Evolutionary conservation across 2,888 invertebrate genomes (phyloP).

Genomic region (Doris montereyensis): DNA sequence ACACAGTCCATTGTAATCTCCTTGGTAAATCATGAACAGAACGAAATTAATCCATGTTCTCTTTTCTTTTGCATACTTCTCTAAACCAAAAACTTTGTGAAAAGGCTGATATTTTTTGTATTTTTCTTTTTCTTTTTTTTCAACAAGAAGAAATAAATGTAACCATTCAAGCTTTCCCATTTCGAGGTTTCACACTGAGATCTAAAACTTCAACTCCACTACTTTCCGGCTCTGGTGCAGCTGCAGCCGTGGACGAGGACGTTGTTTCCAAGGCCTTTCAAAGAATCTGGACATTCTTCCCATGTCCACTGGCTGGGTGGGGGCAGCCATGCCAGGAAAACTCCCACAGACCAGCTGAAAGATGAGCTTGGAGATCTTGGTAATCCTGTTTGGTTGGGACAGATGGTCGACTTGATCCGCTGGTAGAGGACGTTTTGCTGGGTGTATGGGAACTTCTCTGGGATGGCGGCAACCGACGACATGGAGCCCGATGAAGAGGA

Average conservation of each 20-base stretch:
- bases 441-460: constrained; percentile 23
- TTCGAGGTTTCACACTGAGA: constrained; percentile 42
- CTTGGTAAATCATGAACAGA: too few species aligned
- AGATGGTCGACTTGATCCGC: constrained; percentile 1
- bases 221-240: constrained; percentile 11
- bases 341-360: constrained; percentile 38
- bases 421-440: constrained; percentile 33
- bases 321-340: constrained; percentile 33
- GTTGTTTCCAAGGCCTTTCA: constrained; percentile 35
- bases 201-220: constrained; percentile 43
- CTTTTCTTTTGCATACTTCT: too few species aligned
- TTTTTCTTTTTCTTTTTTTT: too few species aligned
- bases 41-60: too few species aligned
- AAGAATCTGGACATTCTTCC: constrained; percentile 43
- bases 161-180: constrained; percentile 37
- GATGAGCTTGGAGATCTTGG: constrained; percentile 31
- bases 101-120: too few species aligned
- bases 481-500: constrained; percentile 29
- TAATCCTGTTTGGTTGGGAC: constrained; percentile 27
- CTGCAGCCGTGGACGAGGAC: not conserved
- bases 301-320: constrained; percentile 39
- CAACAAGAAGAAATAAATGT: too few species aligned
- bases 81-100: too few species aligned
- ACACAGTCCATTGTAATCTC: too few species aligned
- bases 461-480: constrained; percentile 36